phyloP scores from a whole-genome alignment of 2,888 invertebrate species.

The Graphium colonna region DNA sequence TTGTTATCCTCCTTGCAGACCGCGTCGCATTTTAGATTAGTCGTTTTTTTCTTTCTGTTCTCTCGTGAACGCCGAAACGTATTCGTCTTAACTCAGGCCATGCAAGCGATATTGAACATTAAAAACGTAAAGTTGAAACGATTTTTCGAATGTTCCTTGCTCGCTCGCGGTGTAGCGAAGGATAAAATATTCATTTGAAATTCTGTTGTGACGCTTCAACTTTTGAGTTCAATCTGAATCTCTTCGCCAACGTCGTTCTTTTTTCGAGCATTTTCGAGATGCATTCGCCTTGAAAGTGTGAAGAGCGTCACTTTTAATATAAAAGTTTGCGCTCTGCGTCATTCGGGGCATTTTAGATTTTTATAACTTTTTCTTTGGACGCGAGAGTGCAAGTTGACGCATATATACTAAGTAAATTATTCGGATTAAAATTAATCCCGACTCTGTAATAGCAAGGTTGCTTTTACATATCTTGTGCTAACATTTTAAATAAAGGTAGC shows the following conservation, averaged over 20 bases:
- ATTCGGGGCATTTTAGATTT: conserved; percentile 22
- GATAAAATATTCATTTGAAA: conserved; percentile 23
- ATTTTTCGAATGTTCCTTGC: conserved; percentile 20
- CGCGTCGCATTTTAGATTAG: conserved; percentile 71
- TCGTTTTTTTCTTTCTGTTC: conserved; percentile 37
- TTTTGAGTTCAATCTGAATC: conserved; percentile 17
- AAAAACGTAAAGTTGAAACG: conserved; percentile 39
- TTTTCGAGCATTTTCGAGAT: conserved; percentile 15
- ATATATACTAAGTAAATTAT: not conserved
- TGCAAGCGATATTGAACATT: conserved; percentile 52
- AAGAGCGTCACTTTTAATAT: conserved; percentile 55
- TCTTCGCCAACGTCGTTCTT: conserved; percentile 1
- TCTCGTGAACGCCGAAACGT: conserved; percentile 52
- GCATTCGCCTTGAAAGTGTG: conserved; percentile 36
- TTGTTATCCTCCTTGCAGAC: conserved; percentile 66
- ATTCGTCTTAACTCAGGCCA: conserved; percentile 36
- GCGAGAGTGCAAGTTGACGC: too few relatives aligned
- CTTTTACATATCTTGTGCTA: not conserved
- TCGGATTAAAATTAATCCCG: not conserved
- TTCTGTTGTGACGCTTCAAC: conserved; percentile 19
- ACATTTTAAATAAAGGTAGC: too few relatives aligned
- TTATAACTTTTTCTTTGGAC: too few relatives aligned
- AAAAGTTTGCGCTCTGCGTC: conserved; percentile 44
- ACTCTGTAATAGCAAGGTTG: not conserved
- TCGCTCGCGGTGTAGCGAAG: conserved; percentile 11